Evolutionary conservation across 1,140 invertebrate species (phyloP).

Genomic region (Brachystomella parvula): DNA sequence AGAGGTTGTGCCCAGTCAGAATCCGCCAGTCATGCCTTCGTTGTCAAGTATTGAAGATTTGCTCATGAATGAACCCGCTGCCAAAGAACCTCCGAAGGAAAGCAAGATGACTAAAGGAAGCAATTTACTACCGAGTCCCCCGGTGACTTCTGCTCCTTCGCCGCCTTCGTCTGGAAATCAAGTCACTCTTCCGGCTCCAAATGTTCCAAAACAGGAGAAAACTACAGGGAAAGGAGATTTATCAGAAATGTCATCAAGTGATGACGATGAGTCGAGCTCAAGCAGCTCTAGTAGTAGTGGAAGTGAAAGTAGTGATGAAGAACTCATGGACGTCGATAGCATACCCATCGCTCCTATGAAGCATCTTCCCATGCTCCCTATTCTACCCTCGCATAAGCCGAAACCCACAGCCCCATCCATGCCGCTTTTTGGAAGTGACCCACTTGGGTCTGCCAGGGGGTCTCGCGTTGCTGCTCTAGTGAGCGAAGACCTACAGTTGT

Average conservation of each 20-base stretch:
- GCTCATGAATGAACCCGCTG: conserved; percentile 13
- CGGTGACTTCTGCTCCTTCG: conserved; percentile 14
- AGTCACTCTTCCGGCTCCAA: background rate
- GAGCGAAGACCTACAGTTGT: conserved; percentile 66
- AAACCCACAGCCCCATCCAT: background rate
- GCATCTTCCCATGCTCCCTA: conserved; percentile 16
- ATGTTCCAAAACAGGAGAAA: conserved; percentile 22
- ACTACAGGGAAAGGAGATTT: conserved; percentile 5
- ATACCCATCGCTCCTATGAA: conserved; percentile 16
- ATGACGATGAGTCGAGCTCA: conserved; percentile 12
- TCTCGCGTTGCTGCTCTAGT: conserved; percentile 43
- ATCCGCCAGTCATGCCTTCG: conserved; percentile 1
- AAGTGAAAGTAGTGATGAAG: conserved; percentile 42
- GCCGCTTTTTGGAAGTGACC: conserved; percentile 24
- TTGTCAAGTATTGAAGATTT: background rate
- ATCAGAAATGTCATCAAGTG: conserved; percentile 7
- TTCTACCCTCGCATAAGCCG: conserved; percentile 20
- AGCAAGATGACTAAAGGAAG: too few relatives aligned
- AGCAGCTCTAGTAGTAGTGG: conserved; percentile 39
- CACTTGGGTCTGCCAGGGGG: conserved; percentile 46
- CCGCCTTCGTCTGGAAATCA: too few relatives aligned
- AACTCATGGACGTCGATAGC: conserved; percentile 27
- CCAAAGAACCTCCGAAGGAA: conserved; percentile 17
- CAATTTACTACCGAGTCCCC: too few relatives aligned
- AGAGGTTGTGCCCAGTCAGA: background rate